Evolutionary conservation across 2,888 invertebrate genomes (phyloP).

Genomic region (Oxyteleia sp.): DNA sequence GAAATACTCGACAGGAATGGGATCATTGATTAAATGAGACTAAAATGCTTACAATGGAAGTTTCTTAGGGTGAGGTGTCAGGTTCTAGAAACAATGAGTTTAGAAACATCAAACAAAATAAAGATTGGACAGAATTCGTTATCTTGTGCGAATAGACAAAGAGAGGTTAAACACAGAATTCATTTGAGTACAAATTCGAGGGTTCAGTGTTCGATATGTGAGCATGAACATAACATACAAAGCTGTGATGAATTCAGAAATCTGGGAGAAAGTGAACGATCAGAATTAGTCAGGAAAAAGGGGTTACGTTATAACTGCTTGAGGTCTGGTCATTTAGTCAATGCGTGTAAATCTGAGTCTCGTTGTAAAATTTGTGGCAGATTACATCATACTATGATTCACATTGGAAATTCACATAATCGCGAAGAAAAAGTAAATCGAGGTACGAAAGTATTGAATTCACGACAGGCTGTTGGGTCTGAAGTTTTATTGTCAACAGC

Average conservation of each 20-base stretch:
- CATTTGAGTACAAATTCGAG: background rate
- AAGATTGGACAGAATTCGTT: no score
- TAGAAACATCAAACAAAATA: no score
- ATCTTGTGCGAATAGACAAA: no score
- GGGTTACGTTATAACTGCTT: background rate
- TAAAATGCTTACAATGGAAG: background rate
- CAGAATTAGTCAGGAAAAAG: background rate
- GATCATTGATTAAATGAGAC: background rate
- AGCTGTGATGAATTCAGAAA: background rate
- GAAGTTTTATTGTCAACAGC: no score
- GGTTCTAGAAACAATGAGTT: background rate
- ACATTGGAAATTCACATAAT: no score
- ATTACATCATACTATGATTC: background rate
- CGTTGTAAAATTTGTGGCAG: background rate
- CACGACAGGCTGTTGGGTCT: no score
- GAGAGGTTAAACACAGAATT: no score
- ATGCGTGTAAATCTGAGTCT: background rate
- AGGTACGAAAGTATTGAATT: no score
- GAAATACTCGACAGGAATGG: conserved; percentile 8
- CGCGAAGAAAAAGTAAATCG: no score
- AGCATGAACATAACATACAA: background rate
- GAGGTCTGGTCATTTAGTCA: background rate
- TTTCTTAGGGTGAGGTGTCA: background rate
- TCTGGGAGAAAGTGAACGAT: background rate
- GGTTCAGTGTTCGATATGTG: background rate